Conservation (phyloP, 2,888 invertebrate genomes). For the Eilema griseolum region DNA sequence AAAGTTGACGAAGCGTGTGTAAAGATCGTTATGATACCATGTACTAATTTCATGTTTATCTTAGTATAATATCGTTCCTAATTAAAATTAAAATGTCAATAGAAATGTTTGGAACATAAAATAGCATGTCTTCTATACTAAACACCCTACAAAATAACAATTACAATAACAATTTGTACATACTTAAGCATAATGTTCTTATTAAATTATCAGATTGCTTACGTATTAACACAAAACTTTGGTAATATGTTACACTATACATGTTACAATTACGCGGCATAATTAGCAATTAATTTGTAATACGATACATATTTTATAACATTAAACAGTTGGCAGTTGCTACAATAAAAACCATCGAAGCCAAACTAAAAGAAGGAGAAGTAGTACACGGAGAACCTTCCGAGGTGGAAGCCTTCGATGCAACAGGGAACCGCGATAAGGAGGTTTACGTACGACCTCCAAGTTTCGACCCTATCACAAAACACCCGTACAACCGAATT, state of each 20-base stretch:
- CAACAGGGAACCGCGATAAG: too few species aligned
- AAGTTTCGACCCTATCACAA: too few species aligned
- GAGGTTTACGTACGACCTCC: too few species aligned
- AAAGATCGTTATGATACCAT: slow-evolving; percentile 37
- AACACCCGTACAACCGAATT: too few species aligned
- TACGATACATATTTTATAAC: not conserved
- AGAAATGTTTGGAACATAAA: not conserved
- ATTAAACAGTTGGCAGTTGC: too few species aligned
- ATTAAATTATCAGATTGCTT: not conserved
- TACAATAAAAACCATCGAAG: too few species aligned
- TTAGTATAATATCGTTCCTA: slow-evolving; percentile 15
- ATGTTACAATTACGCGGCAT: not conserved
- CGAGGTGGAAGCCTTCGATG: too few species aligned
- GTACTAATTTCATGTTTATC: slow-evolving; percentile 19
- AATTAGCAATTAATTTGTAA: not conserved
- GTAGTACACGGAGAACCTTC: too few species aligned
- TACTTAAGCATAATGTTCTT: not conserved
- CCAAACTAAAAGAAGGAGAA: too few species aligned
- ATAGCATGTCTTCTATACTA: slow-evolving; percentile 7
- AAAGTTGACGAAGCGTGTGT: slow-evolving; percentile 32
- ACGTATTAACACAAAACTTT: not conserved
- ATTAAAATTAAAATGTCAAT: slow-evolving; percentile 13
- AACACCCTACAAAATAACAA: slow-evolving; percentile 5
- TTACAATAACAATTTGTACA: not conserved
- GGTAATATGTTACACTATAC: not conserved